phyloP scores from a whole-genome alignment of 35 echinoderm and acorn worm species.

The Anneissia japonica region DNA sequence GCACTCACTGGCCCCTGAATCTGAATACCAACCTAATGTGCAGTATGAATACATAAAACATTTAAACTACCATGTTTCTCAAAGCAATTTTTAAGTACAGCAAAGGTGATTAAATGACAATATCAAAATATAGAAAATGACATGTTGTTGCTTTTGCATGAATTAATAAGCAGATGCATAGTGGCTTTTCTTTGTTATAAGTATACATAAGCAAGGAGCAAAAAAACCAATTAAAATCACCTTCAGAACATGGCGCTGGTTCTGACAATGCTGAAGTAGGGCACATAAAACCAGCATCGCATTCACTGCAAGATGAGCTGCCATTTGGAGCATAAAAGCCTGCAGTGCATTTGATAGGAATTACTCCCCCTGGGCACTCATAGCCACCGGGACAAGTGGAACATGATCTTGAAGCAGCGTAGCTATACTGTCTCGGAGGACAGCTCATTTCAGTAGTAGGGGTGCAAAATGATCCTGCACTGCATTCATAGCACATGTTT shows the following conservation, averaged over 20 bases:
- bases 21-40: neutral
- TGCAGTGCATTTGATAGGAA: constrained; percentile 44
- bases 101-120: too few species aligned
- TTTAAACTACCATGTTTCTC: neutral
- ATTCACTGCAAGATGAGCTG: constrained; percentile 39
- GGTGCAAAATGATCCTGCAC: constrained; percentile 60
- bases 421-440: constrained; percentile 30
- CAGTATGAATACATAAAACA: neutral
- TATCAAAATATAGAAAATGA: too few species aligned
- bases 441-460: constrained; percentile 32
- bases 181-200: neutral
- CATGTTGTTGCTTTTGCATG: neutral
- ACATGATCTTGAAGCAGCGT: constrained; percentile 25
- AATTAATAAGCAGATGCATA: neutral
- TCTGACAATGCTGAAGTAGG: constrained; percentile 39
- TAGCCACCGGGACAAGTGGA: constrained; percentile 42
- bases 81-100: too few species aligned
- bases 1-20: constrained; percentile 7
- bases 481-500: constrained; percentile 46
- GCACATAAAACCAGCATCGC: constrained; percentile 65
- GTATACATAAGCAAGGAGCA: neutral
- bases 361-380: constrained; percentile 30
- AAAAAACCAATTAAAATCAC: neutral
- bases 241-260: constrained; percentile 38
- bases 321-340: constrained; percentile 63